phyloP scores from a whole-genome alignment of 2,113 vertebrate species.

The Lampris incognitus region DNA sequence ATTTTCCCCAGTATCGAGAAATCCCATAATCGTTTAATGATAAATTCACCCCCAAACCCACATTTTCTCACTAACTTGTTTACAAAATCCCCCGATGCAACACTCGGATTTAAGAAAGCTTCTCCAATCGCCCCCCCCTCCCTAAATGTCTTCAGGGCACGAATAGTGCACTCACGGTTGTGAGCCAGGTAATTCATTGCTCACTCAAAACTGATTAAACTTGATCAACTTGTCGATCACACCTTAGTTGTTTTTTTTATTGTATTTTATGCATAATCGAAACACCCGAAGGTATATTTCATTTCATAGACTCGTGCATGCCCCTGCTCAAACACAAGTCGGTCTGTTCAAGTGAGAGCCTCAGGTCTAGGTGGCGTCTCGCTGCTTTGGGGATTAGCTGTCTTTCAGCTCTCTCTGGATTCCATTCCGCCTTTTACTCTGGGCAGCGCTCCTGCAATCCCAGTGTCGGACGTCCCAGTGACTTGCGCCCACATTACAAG shows the following conservation, averaged over 20 bases:
- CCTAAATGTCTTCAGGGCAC: slow-evolving; percentile 24
- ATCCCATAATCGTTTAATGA: not conserved
- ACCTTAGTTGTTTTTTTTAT: too few species aligned
- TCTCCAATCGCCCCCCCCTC: too few species aligned
- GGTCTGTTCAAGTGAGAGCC: slow-evolving; percentile 11
- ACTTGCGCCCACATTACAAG: slow-evolving; percentile 62
- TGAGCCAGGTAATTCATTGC: not conserved
- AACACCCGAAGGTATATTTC: not conserved
- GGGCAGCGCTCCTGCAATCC: slow-evolving; percentile 41
- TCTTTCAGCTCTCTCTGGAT: slow-evolving; percentile 70
- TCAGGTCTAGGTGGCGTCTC: slow-evolving; percentile 60
- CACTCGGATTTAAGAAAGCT: too few species aligned
- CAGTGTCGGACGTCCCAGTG: slow-evolving; percentile 70
- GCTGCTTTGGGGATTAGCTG: slow-evolving; percentile 47
- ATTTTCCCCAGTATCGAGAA: not conserved
- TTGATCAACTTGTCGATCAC: too few species aligned
- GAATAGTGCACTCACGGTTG: slow-evolving; percentile 8
- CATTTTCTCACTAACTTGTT: too few species aligned
- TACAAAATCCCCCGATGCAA: too few species aligned
- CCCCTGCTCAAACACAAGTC: not conserved
- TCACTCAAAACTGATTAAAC: too few species aligned
- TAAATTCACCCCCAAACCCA: not conserved
- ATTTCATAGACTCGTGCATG: slow-evolving; percentile 4
- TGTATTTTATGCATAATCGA: too few species aligned
- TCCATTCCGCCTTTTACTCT: slow-evolving; percentile 82